Evolutionary conservation across 2,888 invertebrate genomes (phyloP).

Genomic region (Catocala nupta): DNA sequence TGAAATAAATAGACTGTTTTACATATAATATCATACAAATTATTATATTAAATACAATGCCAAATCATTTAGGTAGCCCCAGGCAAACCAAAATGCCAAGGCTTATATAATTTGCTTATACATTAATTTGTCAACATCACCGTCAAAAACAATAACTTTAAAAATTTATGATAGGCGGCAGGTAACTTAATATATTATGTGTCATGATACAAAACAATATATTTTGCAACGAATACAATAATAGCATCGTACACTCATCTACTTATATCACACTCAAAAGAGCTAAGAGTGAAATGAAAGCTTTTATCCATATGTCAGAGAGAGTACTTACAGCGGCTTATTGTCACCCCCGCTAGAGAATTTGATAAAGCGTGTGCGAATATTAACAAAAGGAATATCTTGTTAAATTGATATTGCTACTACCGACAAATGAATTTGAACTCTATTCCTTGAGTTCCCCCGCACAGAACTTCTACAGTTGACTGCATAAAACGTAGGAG

Average conservation of each 20-base stretch:
- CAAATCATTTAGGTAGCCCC: background rate
- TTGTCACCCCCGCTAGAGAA: slow-evolving; percentile 88
- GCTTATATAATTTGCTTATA: slow-evolving; percentile 53
- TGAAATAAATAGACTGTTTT: too few species aligned
- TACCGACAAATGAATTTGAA: slow-evolving; percentile 65
- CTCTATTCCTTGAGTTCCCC: slow-evolving; percentile 51
- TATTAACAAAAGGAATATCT: slow-evolving; percentile 88
- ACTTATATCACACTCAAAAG: slow-evolving; percentile 79
- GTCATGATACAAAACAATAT: slow-evolving; percentile 4
- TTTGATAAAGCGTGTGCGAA: slow-evolving; percentile 88
- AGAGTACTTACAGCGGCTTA: slow-evolving; percentile 87
- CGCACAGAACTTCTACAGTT: slow-evolving; percentile 60
- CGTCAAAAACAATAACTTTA: background rate
- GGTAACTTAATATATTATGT: slow-evolving; percentile 3
- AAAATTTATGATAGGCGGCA: background rate
- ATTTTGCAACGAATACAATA: slow-evolving; percentile 24
- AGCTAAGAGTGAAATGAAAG: slow-evolving; percentile 87
- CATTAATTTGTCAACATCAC: slow-evolving; percentile 14
- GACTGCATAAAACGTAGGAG: slow-evolving; percentile 57
- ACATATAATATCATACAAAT: too few species aligned
- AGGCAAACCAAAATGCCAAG: slow-evolving; percentile 26
- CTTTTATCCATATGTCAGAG: slow-evolving; percentile 87
- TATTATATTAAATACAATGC: background rate
- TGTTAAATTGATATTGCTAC: slow-evolving; percentile 85
- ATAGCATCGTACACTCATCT: slow-evolving; percentile 47